These are phyloP conservation scores for Turritopsis dohrnii DNA, from an alignment of 30 jellyfish, hydroid and myxozoan species.

Conservation along the genomic window DNA sequence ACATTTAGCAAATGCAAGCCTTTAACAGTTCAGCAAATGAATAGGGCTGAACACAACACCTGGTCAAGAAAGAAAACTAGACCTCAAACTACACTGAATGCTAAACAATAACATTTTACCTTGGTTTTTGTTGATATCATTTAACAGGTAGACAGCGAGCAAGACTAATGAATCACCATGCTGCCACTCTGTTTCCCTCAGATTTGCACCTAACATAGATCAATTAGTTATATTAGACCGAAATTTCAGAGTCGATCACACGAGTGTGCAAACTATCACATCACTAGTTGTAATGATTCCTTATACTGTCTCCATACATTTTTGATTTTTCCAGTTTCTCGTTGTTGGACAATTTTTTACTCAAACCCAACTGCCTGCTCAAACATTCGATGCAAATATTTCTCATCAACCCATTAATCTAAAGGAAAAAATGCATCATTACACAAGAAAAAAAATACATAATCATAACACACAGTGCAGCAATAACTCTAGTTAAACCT, in stretches of 20 bases:
- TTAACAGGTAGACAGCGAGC: conserved; percentile 64
- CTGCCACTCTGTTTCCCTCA: conserved; percentile 74
- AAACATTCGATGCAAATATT: conserved; percentile 81
- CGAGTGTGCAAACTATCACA: conserved; percentile 34
- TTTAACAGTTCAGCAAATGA: no score
- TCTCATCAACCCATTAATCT: conserved; percentile 28
- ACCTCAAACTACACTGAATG: no score
- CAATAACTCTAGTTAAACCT: neutral
- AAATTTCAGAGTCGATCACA: neutral
- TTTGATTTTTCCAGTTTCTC: conserved; percentile 72
- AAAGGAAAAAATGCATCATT: conserved; percentile 1
- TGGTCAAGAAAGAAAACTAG: no score
- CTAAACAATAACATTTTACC: conserved; percentile 26
- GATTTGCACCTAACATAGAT: conserved; percentile 51
- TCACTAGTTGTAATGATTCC: conserved; percentile 48
- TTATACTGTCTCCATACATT: conserved; percentile 61
- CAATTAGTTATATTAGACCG: neutral
- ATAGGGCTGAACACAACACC: no score
- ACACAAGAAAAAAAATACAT: neutral
- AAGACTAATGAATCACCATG: conserved; percentile 73
- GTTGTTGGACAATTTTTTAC: conserved; percentile 38
- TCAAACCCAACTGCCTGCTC: conserved; percentile 56
- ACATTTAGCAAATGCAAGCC: no score
- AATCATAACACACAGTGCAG: neutral
- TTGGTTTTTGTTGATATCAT: conserved; percentile 32